Base-by-base conservation (phyloP, 2,888 invertebrate species). In the Trachelus tabidus region DNA sequence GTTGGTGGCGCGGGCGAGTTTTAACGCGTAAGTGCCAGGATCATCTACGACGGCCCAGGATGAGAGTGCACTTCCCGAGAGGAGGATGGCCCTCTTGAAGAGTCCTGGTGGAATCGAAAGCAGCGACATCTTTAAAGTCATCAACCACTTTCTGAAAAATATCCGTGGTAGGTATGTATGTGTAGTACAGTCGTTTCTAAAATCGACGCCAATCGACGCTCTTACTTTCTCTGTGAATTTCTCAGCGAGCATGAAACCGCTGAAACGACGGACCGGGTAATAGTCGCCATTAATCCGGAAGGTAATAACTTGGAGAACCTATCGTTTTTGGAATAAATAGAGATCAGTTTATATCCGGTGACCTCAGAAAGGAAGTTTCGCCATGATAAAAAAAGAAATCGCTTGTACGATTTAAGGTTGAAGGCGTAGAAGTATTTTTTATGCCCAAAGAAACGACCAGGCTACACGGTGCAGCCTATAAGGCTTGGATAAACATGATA, bases 1-100 rank as follows among this genome's bases (percentile, higher is more conserved):
- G 92, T 97, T 97, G 86, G 96, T 94, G 86, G 96, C 95, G 83
- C 95, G 95, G 3, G 97, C 97, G 87, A 97, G 91, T 90, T 96
- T 96, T 15, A 97, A 92, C 34, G 96, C 96, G 91, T 96, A 98
- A 87, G 94, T 94, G 2, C 96, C 96, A 0, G 96, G 97, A 91
- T 97, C 97, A 87, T 97, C 96, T 1, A 98, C 96, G 76, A 97
- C 93, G 0, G 98, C 97, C 97, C 97, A 98, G 0, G 97, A 97
- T 68, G 96, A 96, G 76, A 97, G 93, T 0, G 98, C 97, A 73
- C 97, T 97, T 0, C 98, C 98, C 0, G 97, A 97, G 88, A 97
- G 93, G 68, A 98, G 93, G 82, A 98, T 95, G 35, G 97, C 96
- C 82, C 98, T 94, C 89, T 97, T 97, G 90, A 98, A 98, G 75